Base-by-base conservation (phyloP, 2,113 vertebrate species). In the Gobiocypris rarus region DNA sequence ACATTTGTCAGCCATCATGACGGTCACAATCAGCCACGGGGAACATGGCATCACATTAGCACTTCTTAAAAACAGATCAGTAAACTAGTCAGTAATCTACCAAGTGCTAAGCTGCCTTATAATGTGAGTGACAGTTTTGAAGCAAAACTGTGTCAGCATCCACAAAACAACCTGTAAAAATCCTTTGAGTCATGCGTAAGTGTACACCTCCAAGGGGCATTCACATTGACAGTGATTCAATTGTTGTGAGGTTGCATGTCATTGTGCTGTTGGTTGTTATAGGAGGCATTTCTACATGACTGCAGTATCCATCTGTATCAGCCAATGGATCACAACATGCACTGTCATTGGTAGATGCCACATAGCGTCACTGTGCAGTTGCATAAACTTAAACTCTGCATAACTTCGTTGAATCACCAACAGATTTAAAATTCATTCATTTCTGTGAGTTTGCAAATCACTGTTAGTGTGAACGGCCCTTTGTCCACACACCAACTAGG, bases 41-140 rank as follows among this genome's bases (percentile, higher is more conserved):
- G 48, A 65, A 17, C 59, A 31, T 28, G 41, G 24, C 41, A 22
- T 67, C 74, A 67, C 45, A 84, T 41, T 69, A 75, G 14, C 45
- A 54, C 59, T 56, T 17, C 61, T 41, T 26, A 41, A 48, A 84
- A 77, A 67, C n/a, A 77, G 48, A 75, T 77, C 74, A 84, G 38
- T 75, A n/a, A 54, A 54, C 9, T 56, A 69, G 38, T 69, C 15
- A 22, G 31, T 84, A 63, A 77, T 69, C 61, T 52, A 65, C 26
- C 61, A 48, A 31, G 56, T 41, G 82, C 73, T 50, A 26, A 41
- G 45, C 45, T 10, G 22, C 15, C 58, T n/a, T 4, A 75, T 43
- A 75, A 59, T 45, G 9, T 45, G 24, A 56, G 50, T 15, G 19
- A 69, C 31, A 73, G 34, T 41, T 58, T 61, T 31, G 75, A 83